These are phyloP conservation scores for Gallinago undulata DNA, from an alignment of 2,113 vertebrate species.

Conservation along the genomic window DNA sequence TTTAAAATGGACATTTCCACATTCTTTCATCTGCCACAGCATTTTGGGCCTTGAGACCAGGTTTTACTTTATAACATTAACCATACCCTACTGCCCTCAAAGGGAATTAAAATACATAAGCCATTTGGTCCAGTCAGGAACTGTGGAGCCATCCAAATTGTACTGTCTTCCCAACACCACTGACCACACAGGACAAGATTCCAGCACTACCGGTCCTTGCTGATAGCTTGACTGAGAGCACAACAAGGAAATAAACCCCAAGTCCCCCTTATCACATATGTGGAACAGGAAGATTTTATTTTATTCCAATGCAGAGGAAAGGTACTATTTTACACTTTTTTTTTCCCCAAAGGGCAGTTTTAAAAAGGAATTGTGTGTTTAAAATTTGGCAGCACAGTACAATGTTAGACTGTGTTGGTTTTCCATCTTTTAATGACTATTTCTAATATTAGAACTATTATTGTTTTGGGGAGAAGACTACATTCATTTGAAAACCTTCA, in stretches of 20 bases:
- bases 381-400: not conserved
- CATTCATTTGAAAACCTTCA: not conserved
- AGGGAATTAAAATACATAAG: not conserved
- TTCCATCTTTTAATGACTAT: not conserved
- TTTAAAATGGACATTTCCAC: not conserved
- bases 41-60: not conserved
- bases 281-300: not conserved
- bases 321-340: not conserved
- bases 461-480: not conserved
- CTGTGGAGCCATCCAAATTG: not conserved
- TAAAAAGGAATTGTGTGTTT: not conserved
- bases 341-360: not conserved
- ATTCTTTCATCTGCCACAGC: not conserved
- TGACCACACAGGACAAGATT: not conserved
- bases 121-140: not conserved
- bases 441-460: not conserved
- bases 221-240: not conserved
- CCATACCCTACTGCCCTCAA: not conserved
- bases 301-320: not conserved
- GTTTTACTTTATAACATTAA: not conserved
- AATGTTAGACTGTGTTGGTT: not conserved
- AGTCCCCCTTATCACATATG: not conserved
- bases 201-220: not conserved
- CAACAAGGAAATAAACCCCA: not conserved
- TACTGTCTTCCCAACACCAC: not conserved